These are phyloP conservation scores for Ascaphus truei DNA, from an alignment of 2,113 vertebrate genomes.

Conservation along the genomic window DNA sequence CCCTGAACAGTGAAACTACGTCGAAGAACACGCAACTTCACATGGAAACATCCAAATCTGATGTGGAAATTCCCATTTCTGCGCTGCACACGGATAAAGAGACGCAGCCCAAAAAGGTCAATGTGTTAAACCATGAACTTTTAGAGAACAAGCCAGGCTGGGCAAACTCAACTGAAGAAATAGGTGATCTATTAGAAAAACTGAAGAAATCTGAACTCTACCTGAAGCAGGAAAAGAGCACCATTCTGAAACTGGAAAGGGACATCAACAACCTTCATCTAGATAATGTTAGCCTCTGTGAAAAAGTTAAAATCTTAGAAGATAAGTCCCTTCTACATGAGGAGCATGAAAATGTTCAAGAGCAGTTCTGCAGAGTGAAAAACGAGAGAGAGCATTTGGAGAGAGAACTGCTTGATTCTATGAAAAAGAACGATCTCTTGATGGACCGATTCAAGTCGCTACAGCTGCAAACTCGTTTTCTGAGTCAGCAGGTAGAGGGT, in stretches of 20 bases:
- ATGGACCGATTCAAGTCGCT: slow-evolving; percentile 58
- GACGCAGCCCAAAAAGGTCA: slow-evolving; percentile 54
- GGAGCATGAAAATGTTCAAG: slow-evolving; percentile 77
- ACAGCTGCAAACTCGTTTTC: slow-evolving; percentile 61
- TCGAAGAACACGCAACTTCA: slow-evolving; percentile 60
- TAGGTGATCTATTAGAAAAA: slow-evolving; percentile 49
- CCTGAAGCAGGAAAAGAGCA: slow-evolving; percentile 47
- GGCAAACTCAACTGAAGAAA: slow-evolving; percentile 56
- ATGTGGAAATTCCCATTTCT: slow-evolving; percentile 61
- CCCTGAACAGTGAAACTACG: slow-evolving; percentile 50
- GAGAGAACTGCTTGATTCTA: slow-evolving; percentile 69
- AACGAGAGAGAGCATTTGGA: slow-evolving; percentile 82
- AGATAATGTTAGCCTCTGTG: slow-evolving; percentile 64
- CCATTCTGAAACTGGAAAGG: slow-evolving; percentile 54
- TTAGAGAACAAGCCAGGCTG: slow-evolving; percentile 55
- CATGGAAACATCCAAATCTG: slow-evolving; percentile 52
- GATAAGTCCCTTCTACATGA: slow-evolving; percentile 79
- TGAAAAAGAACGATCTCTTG: slow-evolving; percentile 68
- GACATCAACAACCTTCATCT: slow-evolving; percentile 51
- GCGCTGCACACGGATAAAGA: slow-evolving; percentile 60
- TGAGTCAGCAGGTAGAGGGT: slow-evolving; percentile 61
- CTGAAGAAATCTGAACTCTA: slow-evolving; percentile 45
- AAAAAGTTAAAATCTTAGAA: slow-evolving; percentile 78
- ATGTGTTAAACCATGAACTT: slow-evolving; percentile 60
- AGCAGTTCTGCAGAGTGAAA: slow-evolving; percentile 74